Evolutionary conservation across 2,888 invertebrate genomes (phyloP).

Genomic region (Agrotis ipsilon): DNA sequence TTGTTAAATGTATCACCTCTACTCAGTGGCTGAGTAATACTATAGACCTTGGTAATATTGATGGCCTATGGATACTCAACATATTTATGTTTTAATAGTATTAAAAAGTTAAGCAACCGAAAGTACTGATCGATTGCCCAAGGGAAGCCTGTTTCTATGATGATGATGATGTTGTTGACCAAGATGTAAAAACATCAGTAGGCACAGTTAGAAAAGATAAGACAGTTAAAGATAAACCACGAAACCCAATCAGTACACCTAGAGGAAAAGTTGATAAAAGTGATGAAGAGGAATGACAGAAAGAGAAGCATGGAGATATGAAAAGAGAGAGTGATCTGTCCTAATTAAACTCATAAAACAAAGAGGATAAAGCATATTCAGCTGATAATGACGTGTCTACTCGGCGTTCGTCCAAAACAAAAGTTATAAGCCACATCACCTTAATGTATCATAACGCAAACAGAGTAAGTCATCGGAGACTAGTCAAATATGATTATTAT

Average conservation of each 20-base stretch:
- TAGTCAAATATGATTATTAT: neutral
- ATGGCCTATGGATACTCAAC: neutral
- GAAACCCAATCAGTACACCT: neutral
- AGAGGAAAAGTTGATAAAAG: neutral
- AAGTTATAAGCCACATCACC: constrained; percentile 49
- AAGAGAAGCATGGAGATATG: neutral
- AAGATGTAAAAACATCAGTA: too few relatives aligned
- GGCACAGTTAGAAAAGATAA: neutral
- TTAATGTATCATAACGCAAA: constrained; percentile 24
- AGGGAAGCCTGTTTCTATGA: too few relatives aligned
- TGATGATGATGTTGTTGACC: too few relatives aligned
- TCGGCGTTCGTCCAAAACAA: constrained; percentile 65
- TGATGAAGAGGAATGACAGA: neutral
- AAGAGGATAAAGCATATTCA: constrained; percentile 3
- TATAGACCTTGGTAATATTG: neutral
- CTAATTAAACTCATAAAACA: constrained; percentile 14
- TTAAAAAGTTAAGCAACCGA: too few relatives aligned
- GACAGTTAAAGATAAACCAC: neutral
- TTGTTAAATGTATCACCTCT: too few relatives aligned
- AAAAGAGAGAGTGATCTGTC: constrained; percentile 3
- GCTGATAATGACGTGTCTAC: constrained; percentile 57
- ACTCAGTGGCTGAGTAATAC: neutral
- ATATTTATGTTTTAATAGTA: neutral
- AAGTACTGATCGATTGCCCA: too few relatives aligned
- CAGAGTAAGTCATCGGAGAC: constrained; percentile 19